Conservation (phyloP, 2,113 vertebrate genomes). For the Sinocyclocheilus anophthalmus region DNA sequence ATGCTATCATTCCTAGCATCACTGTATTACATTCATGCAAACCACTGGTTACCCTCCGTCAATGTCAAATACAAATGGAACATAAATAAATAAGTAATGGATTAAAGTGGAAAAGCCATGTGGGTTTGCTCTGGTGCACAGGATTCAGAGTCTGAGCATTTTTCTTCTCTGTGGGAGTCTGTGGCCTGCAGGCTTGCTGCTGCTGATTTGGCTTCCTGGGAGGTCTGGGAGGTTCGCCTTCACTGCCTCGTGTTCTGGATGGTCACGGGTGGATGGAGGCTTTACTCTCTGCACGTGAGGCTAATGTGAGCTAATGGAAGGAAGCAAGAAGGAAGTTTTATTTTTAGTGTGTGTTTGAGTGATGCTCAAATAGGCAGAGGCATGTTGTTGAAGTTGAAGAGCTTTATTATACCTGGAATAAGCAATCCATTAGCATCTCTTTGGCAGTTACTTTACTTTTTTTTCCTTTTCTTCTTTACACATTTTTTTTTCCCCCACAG, state of each 20-base stretch:
- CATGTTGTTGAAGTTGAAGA: neutral
- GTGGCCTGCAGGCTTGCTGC: neutral
- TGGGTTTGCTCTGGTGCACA: neutral
- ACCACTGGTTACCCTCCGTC: neutral
- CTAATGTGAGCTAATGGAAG: constrained; percentile 45
- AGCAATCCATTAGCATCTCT: neutral
- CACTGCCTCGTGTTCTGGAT: neutral
- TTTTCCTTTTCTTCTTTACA: too few species aligned
- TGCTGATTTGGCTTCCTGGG: constrained; percentile 39
- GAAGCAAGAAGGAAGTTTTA: constrained; percentile 8
- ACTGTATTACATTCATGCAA: neutral
- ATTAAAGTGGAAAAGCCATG: constrained; percentile 20
- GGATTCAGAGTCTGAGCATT: constrained; percentile 30
- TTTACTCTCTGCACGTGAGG: constrained; percentile 44
- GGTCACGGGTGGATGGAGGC: constrained; percentile 27
- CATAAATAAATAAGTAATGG: constrained; percentile 11
- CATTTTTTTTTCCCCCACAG: neutral
- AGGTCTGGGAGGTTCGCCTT: constrained; percentile 35
- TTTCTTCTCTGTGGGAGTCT: constrained; percentile 36
- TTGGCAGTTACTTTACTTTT: neutral
- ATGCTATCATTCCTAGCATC: neutral
- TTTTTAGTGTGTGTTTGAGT: neutral
- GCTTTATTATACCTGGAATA: neutral
- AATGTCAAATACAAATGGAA: constrained; percentile 3
- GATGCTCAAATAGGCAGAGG: neutral